Evolutionary conservation across 1,140 invertebrate genomes (phyloP).

Genomic region (Oryctes rhinoceros): DNA sequence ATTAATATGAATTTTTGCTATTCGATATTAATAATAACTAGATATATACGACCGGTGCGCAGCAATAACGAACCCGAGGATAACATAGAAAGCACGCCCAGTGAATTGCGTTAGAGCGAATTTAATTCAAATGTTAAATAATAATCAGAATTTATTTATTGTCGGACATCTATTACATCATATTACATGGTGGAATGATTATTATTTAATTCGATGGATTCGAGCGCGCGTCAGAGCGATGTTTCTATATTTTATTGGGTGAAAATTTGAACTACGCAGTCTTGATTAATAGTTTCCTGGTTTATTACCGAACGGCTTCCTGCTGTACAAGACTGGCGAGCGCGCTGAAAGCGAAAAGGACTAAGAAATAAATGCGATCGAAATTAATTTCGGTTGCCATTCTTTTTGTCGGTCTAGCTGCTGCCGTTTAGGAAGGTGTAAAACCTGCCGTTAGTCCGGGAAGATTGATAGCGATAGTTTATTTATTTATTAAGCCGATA

Average conservation of each 20-base stretch:
- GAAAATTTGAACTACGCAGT: constrained; percentile 31
- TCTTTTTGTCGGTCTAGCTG: background rate
- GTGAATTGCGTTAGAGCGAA: background rate
- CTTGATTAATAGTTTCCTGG: constrained; percentile 34
- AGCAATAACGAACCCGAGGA: background rate
- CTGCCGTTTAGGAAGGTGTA: constrained; percentile 13
- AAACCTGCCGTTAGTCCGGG: background rate
- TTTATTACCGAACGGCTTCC: constrained; percentile 29
- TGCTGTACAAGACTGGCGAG: background rate
- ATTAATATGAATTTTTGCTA: constrained; percentile 29
- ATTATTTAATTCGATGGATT: constrained; percentile 35
- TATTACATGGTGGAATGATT: background rate
- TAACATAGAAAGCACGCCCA: background rate
- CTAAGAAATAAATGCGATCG: constrained; percentile 14
- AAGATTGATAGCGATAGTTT: background rate
- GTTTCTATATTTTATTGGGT: constrained; percentile 26
- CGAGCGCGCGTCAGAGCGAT: background rate
- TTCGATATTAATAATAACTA: constrained; percentile 19
- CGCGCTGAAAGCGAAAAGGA: constrained; percentile 22
- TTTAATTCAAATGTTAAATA: constrained; percentile 26
- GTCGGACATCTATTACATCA: background rate
- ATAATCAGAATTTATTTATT: constrained; percentile 32
- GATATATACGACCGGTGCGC: background rate
- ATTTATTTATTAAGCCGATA: background rate
- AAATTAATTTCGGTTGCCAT: constrained; percentile 10